phyloP scores from a whole-genome alignment of 2,888 invertebrate genomes.

The Acanthosepion lycidas region DNA sequence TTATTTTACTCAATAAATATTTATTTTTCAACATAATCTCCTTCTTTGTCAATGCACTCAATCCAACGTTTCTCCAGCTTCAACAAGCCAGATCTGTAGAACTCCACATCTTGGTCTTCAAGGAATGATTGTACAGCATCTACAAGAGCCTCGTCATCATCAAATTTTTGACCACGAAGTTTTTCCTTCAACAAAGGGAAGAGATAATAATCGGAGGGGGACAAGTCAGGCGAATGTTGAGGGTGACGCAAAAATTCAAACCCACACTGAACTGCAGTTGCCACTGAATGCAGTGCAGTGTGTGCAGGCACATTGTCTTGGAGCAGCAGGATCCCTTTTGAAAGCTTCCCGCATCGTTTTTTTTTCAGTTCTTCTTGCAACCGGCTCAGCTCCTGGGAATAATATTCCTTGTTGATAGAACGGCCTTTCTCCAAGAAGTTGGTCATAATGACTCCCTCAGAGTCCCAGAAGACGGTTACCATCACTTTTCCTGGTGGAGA shows the following conservation, averaged over 20 bases:
- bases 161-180: neutral
- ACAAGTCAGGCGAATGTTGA: neutral
- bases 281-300: neutral
- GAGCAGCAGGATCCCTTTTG: neutral
- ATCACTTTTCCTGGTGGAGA: neutral
- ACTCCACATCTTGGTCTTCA: neutral
- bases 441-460: neutral
- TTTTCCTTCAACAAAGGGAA: neutral
- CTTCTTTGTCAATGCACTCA: neutral
- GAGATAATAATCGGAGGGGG: neutral
- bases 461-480: neutral
- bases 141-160: neutral
- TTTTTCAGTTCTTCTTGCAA: neutral
- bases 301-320: slow-evolving; percentile 17
- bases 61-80: neutral
- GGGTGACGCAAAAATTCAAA: neutral
- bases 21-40: neutral
- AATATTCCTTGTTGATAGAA: neutral
- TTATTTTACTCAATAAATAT: too few relatives aligned
- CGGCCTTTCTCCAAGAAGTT: neutral
- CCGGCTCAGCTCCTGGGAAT: neutral
- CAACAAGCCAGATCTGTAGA: neutral
- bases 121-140: neutral
- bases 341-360: neutral
- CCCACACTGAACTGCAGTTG: neutral